phyloP scores from a whole-genome alignment of 2,888 invertebrate genomes.

The Lasioglossum zephyrum region DNA sequence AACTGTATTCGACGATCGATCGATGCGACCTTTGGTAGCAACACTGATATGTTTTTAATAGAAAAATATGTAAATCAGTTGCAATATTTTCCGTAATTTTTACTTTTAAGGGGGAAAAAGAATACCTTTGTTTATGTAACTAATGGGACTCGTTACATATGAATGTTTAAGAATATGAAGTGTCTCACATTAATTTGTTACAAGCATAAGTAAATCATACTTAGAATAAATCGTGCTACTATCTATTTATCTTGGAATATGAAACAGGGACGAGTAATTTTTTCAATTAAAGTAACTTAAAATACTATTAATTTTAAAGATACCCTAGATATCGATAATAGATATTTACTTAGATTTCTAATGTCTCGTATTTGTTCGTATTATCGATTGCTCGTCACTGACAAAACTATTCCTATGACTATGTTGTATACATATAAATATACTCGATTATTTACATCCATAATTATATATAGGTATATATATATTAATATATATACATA shows the following conservation, averaged over 20 bases:
- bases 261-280: constrained; percentile 45
- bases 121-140: constrained; percentile 45
- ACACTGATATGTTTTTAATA: constrained; percentile 26
- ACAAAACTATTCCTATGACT: constrained; percentile 41
- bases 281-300: background rate
- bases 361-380: constrained; percentile 26
- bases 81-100: constrained; percentile 38
- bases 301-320: background rate
- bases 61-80: constrained; percentile 28
- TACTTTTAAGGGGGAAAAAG: constrained; percentile 27
- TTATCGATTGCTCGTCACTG: constrained; percentile 53
- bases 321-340: background rate
- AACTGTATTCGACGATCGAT: constrained; percentile 8
- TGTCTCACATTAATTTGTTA: constrained; percentile 52
- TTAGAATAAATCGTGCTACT: constrained; percentile 45
- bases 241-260: constrained; percentile 47
- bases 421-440: constrained; percentile 65
- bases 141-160: constrained; percentile 61
- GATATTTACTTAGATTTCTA: constrained; percentile 19
- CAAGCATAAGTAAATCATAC: constrained; percentile 41
- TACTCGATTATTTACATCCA: constrained; percentile 69
- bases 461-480: constrained; percentile 70
- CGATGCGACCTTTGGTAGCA: constrained; percentile 3
- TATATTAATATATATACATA: constrained; percentile 67
- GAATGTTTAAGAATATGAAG: constrained; percentile 33